Conservation (phyloP, 2,113 vertebrate species). For the Elaphurus davidianus region DNA sequence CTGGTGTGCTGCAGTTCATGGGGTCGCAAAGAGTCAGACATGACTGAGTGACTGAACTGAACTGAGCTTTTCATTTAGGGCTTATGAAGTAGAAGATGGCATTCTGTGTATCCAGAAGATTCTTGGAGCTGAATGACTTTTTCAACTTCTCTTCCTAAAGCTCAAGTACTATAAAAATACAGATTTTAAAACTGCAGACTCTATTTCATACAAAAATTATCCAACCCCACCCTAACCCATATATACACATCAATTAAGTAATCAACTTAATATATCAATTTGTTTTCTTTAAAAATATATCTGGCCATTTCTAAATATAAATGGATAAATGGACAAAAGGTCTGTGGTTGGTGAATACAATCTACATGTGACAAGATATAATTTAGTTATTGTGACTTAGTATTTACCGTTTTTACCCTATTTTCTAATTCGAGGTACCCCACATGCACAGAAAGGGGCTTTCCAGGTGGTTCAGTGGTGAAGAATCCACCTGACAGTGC, state of each 20-base stretch:
- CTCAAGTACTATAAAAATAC: background rate
- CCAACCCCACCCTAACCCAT: no score
- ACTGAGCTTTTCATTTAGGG: background rate
- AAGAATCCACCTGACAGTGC: background rate
- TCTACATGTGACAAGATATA: background rate
- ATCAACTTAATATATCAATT: background rate
- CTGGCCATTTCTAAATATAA: background rate
- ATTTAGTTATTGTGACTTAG: background rate
- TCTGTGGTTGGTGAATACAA: background rate
- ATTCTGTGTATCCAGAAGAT: background rate
- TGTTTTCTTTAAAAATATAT: background rate
- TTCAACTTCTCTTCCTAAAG: background rate
- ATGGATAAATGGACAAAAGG: background rate
- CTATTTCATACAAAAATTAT: background rate
- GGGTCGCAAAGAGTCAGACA: no score
- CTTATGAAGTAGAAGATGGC: background rate
- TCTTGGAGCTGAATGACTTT: background rate
- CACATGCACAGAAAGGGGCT: background rate
- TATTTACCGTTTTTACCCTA: background rate
- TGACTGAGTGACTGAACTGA: no score
- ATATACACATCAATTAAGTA: background rate
- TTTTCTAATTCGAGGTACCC: background rate
- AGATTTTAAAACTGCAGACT: background rate
- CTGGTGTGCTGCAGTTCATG: no score
- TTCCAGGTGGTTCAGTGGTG: background rate